phyloP scores from a whole-genome alignment of 2,888 invertebrate species.

The Lysandra bellargus region DNA sequence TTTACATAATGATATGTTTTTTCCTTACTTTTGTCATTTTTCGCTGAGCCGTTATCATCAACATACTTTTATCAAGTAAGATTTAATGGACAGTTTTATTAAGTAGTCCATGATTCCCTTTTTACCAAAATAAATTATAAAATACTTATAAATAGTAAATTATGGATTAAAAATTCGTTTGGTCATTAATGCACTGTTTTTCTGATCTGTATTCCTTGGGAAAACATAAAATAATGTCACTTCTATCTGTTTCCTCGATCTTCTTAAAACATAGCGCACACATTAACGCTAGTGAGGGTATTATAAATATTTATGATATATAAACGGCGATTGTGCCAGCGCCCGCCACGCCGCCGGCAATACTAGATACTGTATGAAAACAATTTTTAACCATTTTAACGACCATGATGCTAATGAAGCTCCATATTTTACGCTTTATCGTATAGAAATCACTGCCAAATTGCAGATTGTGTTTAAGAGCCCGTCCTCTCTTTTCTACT shows the following conservation, averaged over 20 bases:
- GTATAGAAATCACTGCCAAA: not conserved
- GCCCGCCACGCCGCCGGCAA: not conserved
- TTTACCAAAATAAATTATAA: too few species aligned
- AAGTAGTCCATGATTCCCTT: too few species aligned
- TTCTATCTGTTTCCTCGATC: not conserved
- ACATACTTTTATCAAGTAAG: too few species aligned
- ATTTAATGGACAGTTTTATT: too few species aligned
- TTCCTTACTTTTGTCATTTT: too few species aligned
- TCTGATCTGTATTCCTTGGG: not conserved
- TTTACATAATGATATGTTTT: too few species aligned
- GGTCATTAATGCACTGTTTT: not conserved
- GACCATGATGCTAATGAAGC: not conserved
- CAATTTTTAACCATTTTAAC: conserved; percentile 21
- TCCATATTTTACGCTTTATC: not conserved
- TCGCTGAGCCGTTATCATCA: too few species aligned
- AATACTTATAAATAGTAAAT: too few species aligned
- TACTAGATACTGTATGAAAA: conserved; percentile 15
- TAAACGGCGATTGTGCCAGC: conserved; percentile 28
- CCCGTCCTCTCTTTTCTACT: too few species aligned
- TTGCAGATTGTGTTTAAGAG: not conserved
- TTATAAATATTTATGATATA: conserved; percentile 25
- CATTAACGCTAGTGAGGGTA: conserved; percentile 21
- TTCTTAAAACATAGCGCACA: conserved; percentile 9
- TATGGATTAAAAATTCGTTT: too few species aligned
- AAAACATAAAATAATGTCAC: not conserved